A percentile compares a stretch with the other conserved stretches of the same genome.
Evolutionary conservation across 2,888 invertebrate species (phyloP).

Genomic region (Noctua comes): DNA sequence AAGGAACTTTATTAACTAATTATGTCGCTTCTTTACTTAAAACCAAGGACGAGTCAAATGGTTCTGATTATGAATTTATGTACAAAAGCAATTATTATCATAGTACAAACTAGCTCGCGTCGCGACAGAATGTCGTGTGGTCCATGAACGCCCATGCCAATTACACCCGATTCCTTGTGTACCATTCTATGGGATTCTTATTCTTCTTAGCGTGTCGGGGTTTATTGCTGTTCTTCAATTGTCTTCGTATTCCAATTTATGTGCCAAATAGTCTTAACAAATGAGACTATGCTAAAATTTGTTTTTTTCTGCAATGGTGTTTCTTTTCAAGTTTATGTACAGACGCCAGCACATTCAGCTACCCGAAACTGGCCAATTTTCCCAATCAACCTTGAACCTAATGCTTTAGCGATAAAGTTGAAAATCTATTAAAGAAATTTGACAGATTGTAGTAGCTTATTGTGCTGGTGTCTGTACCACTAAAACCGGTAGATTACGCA

Average conservation of each 20-base stretch:
- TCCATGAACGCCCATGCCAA: slow-evolving; percentile 52
- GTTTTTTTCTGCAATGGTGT: neutral
- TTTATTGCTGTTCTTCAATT: slow-evolving; percentile 61
- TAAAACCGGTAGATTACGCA: neutral
- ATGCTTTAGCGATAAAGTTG: no score
- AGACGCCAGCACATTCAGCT: no score
- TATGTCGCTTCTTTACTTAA: no score
- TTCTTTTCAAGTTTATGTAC: neutral
- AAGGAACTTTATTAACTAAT: no score
- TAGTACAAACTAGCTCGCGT: slow-evolving; percentile 23
- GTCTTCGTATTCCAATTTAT: slow-evolving; percentile 55
- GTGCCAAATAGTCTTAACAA: slow-evolving; percentile 45
- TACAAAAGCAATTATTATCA: slow-evolving; percentile 5
- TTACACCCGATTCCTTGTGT: slow-evolving; percentile 42
- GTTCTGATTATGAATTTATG: neutral
- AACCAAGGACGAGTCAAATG: no score
- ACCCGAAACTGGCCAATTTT: no score
- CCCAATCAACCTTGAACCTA: no score
- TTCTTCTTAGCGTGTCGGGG: no score
- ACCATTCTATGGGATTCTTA: slow-evolving; percentile 54
- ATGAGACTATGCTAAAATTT: slow-evolving; percentile 21
- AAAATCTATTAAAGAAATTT: no score
- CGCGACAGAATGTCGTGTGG: slow-evolving; percentile 33
- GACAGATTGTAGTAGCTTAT: no score
- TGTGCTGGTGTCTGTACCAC: no score